Evolutionary conservation across 35 echinoderm and acorn worm species (phyloP), one percentile per base, ranked within the genome.

Genomic region (Stichopus chloronotus): DNA sequence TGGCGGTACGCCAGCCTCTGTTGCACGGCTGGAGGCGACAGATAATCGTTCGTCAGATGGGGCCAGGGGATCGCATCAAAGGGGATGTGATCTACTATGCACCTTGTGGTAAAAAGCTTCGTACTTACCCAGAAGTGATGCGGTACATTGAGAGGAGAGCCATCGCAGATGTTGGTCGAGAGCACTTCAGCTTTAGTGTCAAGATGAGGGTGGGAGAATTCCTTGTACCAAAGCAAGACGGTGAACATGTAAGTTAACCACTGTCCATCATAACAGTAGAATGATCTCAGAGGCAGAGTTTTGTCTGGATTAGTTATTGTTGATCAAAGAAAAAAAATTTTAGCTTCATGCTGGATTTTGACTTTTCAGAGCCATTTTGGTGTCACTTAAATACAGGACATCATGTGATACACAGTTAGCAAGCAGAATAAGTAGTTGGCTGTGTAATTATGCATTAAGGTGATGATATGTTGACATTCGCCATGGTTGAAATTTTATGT

Each of bases 161-260:
- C 21, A 96, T 99, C 68, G 71, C 72, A 7, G 79, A 88, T 53
- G 95, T 99, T 11, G 88, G 81, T 5, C 22, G 97, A 16, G 97
- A 99, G 52, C 95, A 99, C 84, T 99, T 99, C 92, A 99, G 97
- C 79, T 99, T 95, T 81, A 99, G 97, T 72, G 97, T 94, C 23
- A 99, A 99, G 92, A 95, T 99, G 71, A 60, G 95, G 22, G 91
- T 99, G 30, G 97, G 97, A 52, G 97, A 99, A 84, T 99, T 96
- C 89, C 92, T 99, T 20, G 96, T 96, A 16, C 97, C 97, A n/a
- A 99, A 96, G 71, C 97, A 94, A 56, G 96, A 97, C 71, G 92
- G 95, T 4, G 97, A 96, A 71, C 94, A 93, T 86, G 96, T 94
- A 77, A 94, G 88, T 83, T 53, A 6, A 58, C 12, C 10, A 17